Percentiles rank a stretch among this genome's conserved stretches.
Evolutionary conservation across 2,113 vertebrate genomes (phyloP).

Genomic region (Cathartes aura): DNA sequence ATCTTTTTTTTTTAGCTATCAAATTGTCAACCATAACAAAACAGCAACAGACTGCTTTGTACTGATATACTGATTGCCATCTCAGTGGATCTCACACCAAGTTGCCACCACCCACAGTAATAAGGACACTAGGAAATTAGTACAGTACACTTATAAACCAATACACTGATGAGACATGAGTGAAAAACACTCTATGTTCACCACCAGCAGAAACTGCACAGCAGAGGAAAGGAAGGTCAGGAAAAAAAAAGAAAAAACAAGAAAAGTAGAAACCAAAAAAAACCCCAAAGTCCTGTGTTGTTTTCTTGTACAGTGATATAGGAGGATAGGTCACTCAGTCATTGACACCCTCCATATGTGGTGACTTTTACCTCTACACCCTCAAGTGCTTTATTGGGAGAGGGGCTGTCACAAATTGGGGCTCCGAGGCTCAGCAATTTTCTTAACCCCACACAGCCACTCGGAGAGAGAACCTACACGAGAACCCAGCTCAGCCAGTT

Average conservation of each 20-base stretch:
- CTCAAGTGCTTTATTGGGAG: neutral
- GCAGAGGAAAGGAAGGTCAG: neutral
- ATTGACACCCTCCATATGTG: accelerated
- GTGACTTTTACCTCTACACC: neutral
- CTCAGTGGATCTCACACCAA: neutral
- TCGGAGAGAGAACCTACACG: neutral
- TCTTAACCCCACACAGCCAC: neutral
- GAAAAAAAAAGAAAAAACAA: accelerated
- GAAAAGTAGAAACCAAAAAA: neutral
- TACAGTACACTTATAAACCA: neutral
- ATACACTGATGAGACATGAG: neutral
- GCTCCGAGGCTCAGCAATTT: neutral
- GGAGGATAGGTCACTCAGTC: neutral
- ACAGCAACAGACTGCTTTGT: neutral
- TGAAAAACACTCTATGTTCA: neutral
- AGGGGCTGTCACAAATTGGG: neutral
- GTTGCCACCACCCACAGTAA: neutral
- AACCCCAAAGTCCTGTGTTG: neutral
- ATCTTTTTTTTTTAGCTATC: neutral
- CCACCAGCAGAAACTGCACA: neutral
- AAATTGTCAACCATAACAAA: neutral
- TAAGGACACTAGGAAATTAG: neutral
- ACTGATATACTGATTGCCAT: neutral
- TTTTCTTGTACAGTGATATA: neutral
- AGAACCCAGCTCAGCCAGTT: neutral